Conservation (phyloP, 2,888 invertebrate species). For the Chrysotoxum bicinctum region DNA sequence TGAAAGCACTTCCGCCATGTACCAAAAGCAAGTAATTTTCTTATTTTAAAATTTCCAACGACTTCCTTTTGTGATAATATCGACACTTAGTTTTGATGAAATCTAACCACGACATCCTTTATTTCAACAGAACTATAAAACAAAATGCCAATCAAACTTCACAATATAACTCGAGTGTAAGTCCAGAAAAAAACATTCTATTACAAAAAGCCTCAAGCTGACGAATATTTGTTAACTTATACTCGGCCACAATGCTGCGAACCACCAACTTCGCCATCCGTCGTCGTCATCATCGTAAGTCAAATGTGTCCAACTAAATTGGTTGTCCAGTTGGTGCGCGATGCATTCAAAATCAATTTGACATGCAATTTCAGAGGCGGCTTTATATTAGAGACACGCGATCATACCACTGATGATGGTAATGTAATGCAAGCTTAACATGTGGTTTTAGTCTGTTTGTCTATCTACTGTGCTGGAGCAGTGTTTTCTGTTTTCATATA, state of each 20-base stretch:
- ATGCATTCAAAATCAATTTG: slow-evolving; percentile 58
- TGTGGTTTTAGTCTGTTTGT: slow-evolving; percentile 23
- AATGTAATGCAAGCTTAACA: slow-evolving; percentile 26
- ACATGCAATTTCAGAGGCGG: slow-evolving; percentile 42
- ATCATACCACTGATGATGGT: slow-evolving; percentile 8
- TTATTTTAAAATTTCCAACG: not conserved
- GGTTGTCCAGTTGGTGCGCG: slow-evolving; percentile 13
- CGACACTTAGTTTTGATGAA: not conserved
- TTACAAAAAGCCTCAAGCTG: not conserved
- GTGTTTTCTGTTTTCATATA: not conserved
- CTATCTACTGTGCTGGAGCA: not conserved
- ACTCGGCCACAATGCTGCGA: not conserved
- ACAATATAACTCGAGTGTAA: slow-evolving; percentile 10
- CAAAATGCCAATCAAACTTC: slow-evolving; percentile 7
- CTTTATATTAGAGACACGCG: slow-evolving; percentile 38
- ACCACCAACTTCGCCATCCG: not conserved
- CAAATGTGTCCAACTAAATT: slow-evolving; percentile 32
- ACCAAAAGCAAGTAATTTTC: not conserved
- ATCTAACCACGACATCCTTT: slow-evolving; percentile 37
- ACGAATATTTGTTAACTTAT: not conserved
- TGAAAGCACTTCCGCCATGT: not conserved
- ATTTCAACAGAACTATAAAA: slow-evolving; percentile 19
- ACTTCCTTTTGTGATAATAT: slow-evolving; percentile 29
- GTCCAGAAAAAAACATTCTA: not conserved
- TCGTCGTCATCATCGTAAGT: not conserved